Conservation (phyloP, 2,888 invertebrate genomes). For the Lasioglossum zephyrum region DNA sequence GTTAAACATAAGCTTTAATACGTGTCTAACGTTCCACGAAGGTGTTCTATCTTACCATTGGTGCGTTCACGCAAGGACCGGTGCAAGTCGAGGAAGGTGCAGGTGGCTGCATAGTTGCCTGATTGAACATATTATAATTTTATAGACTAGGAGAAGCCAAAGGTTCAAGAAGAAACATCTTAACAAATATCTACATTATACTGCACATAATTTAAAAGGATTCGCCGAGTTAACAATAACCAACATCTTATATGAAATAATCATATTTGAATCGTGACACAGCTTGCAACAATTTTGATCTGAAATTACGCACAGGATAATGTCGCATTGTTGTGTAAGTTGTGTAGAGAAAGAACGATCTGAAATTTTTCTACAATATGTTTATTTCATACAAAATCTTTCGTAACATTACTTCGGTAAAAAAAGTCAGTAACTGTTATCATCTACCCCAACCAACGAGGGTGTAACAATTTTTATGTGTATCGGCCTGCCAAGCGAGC, state of each 20-base stretch:
- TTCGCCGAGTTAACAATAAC: background rate
- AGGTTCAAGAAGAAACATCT: background rate
- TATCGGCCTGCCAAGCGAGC: background rate
- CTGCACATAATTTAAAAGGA: conserved; percentile 61
- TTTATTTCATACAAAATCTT: conserved; percentile 66
- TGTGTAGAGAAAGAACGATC: conserved; percentile 28
- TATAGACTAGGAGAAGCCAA: background rate
- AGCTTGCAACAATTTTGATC: background rate
- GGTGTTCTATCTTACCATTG: conserved; percentile 71
- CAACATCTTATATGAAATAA: conserved; percentile 61
- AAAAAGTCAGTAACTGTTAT: conserved; percentile 9
- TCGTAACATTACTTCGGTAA: conserved; percentile 18
- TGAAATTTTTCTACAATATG: conserved; percentile 55
- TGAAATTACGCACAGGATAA: conserved; percentile 67
- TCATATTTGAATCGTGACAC: conserved; percentile 51
- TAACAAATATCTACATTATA: conserved; percentile 45
- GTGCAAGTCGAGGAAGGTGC: conserved; percentile 58
- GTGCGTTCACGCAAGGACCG: conserved; percentile 76
- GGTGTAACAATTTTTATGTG: background rate
- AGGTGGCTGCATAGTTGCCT: conserved; percentile 69
- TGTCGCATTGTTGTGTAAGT: conserved; percentile 30
- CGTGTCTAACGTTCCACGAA: background rate
- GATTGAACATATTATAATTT: conserved; percentile 38
- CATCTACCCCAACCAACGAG: background rate
- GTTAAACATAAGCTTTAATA: conserved; percentile 39